Evolutionary conservation across 2,888 invertebrate genomes (phyloP), one percentile per base, ranked within the genome.

Genomic region (Torymus auratus): DNA sequence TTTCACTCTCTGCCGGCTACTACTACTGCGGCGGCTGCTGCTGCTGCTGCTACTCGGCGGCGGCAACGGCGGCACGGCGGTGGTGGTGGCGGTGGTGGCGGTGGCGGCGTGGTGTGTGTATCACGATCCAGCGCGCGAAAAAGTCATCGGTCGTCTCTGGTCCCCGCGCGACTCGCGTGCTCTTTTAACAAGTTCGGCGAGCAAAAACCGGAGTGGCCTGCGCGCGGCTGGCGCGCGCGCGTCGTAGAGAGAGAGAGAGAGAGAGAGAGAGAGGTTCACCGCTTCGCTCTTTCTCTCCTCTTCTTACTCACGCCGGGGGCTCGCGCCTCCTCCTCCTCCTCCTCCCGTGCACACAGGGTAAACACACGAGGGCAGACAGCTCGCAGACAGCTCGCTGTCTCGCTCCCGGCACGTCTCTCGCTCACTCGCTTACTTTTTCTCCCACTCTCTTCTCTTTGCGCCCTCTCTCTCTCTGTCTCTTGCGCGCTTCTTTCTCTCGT

Each of bases 311-410:
- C 76, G 62, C 68, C 41, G 41, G 41, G 41, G 41, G 41, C 41
- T 41, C 41, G 41, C 41, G 41, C 41, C 41, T 41, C 41, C 41
- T 41, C 41, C 41, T 41, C 11, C 41, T 77, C 62, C 41, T 58
- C 11, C 61, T 60, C 69, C 58, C 78, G 61, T 64, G 77, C 79
- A 72, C 17, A 73, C 82, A 80, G 82, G 78, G 82, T 82, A 82
- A 82, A 82, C 82, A 82, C 82, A 82, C 82, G 79, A 77, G 73
- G 80, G 80, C 82, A 82, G 82, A 82, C 82, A 82, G 82, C 82
- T 80, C 78, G 82, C 80, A 82, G 82, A 82, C 82, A 78, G 80
- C 79, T 77, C 56, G 64, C 82, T 69, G 13, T 76, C 75, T 67
- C 78, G 12, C 77, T 77, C 61, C 41, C 41, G 41, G 41, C 41